Evolutionary conservation across 1,140 invertebrate genomes (phyloP), one percentile per base, ranked within the genome.

Genomic region (Microplitis mediator): DNA sequence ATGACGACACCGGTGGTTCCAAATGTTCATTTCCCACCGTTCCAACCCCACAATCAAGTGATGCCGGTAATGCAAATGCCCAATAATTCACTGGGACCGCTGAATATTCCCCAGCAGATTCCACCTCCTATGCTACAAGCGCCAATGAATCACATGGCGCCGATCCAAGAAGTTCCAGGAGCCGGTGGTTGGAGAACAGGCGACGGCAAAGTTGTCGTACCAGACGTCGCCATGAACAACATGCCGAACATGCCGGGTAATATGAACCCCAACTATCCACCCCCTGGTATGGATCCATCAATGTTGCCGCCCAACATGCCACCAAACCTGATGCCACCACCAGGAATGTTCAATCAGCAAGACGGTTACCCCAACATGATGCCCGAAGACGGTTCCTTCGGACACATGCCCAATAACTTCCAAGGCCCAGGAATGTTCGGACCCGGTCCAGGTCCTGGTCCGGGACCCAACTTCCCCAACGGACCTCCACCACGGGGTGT

Each of bases 331-430:
- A 85, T 84, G 79, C 83, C 78, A 23, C 82, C 82, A 0, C 89
- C 90, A 8, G 54, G 36, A 34, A 90, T 91, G 87, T 90, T 88
- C 76, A 89, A 84, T 73, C 84, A 85, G 9, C 81, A 78, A 31
- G 86, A 86, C 3, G 78, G 79, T 16, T 84, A 81, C 51, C 62
- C 56, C 23, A 75, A 76, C 2, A 81, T 82, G 76, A 83, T 84
- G 78, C 77, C 79, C 3, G 85, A 84, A 3, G 85, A 86, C 0
- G 84, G 84, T 79, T 78, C 77, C n/a, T 86, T 77, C 62, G 82
- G 80, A 34, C 79, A 79, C 31, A 79, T 79, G 75, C 74, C 73
- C 0, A 77, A 76, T 35, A 81, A 81, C 36, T 85, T 80, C 9
- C 85, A 85, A 73, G 84, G 82, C 0, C 85, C 85, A n/a, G 73